Evolutionary conservation across 2,888 invertebrate genomes (phyloP), one percentile per base, ranked within the genome.

Genomic region (Mimumesa dahlbomi): DNA sequence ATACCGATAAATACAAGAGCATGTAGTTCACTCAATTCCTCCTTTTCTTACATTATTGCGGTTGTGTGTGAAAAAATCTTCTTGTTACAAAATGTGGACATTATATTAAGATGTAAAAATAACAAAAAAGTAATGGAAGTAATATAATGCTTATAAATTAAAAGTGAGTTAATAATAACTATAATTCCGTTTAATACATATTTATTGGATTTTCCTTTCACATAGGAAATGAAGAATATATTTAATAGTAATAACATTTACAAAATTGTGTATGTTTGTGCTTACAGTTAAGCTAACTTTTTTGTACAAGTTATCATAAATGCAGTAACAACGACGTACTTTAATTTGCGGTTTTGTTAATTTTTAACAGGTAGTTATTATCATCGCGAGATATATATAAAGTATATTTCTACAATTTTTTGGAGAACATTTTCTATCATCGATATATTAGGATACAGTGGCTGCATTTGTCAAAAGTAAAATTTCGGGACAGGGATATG

Each of bases 281-380:
- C 56, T 64, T 64, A 50, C 38, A 42, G 34, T 38, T 67, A 67
- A 57, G 34, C 38, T n/a, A 57, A 58, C 53, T 25, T 48, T 66
- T 67, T 77, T 77, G 59, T 74, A 77, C 68, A 77, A 58, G 56
- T 74, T 57, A 66, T 61, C 63, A 54, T 62, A 74, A 77, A 74
- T 74, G 74, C 63, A 61, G 52, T 49, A 74, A 68, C 54, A 63
- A 62, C 40, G 46, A 67, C 59, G 64, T 73, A 59, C 11, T 36
- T 54, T 58, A 62, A 21, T 42, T 58, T 49, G 56, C 38, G 45
- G 18, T 61, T 61, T n/a, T 50, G 56, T 66, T 66, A 59, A 45
- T 40, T 65, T 25, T 43, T 31, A 31, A 58, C 29, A 13, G 48
- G 21, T 14, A 40, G 16, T 13, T 54, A 18, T 36, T n/a, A n/a